These are phyloP conservation scores for Channallabes apus DNA, from an alignment of 2,797 vertebrate genomes.

Conservation along the genomic window DNA sequence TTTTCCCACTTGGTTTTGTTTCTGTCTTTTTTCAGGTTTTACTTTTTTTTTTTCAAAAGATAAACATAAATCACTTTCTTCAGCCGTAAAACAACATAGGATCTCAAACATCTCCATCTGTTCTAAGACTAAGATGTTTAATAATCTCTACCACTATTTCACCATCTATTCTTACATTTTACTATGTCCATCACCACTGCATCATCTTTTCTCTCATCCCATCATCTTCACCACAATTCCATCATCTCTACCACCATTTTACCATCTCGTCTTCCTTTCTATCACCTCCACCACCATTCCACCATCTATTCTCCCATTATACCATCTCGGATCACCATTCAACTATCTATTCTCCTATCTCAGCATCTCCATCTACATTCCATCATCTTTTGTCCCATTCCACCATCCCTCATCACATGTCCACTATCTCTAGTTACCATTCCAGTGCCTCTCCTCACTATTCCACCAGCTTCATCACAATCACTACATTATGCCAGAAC, in stretches of 20 bases:
- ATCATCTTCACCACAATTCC: not conserved
- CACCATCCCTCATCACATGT: not conserved
- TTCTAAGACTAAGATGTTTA: not conserved
- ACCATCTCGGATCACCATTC: not conserved
- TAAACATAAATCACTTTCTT: not conserved
- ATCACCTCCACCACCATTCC: not conserved
- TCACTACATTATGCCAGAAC: too few relatives aligned
- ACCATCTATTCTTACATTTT: not conserved
- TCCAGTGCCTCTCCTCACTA: not conserved
- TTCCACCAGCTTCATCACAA: not conserved
- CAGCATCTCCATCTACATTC: not conserved
- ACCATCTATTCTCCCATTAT: not conserved
- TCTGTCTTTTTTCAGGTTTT: not conserved
- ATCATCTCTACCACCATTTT: not conserved
- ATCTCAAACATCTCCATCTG: too few relatives aligned
- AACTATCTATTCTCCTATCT: not conserved
- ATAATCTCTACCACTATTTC: not conserved
- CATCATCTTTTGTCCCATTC: not conserved
- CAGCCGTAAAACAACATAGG: not conserved
- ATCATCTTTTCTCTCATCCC: not conserved
- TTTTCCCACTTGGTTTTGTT: not conserved
- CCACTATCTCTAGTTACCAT: too few relatives aligned
- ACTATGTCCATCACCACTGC: not conserved
- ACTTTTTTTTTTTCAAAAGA: not conserved
- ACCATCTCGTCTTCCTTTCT: too few relatives aligned